These are phyloP conservation scores for Aelia acuminata DNA, from an alignment of 2,888 invertebrate species.

Conservation along the genomic window DNA sequence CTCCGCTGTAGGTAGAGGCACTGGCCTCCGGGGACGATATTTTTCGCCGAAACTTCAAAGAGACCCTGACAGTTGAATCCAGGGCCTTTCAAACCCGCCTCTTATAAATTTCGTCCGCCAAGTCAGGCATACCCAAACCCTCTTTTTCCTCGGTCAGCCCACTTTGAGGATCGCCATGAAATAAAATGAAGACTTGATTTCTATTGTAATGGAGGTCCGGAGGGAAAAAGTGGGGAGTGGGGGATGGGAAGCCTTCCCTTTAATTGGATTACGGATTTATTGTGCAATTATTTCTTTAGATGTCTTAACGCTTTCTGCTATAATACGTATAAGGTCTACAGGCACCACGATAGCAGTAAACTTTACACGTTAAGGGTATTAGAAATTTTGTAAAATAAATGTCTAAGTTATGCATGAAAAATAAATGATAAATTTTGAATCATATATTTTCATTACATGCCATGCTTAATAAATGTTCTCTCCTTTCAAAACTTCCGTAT, in stretches of 20 bases:
- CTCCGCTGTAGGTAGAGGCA: conserved; percentile 39
- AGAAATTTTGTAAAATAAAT: no score
- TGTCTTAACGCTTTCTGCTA: background rate
- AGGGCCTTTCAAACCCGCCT: background rate
- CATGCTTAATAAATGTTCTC: no score
- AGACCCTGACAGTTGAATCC: conserved; percentile 5
- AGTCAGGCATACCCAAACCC: background rate
- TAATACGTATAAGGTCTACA: background rate
- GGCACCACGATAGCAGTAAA: background rate
- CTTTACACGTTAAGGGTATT: background rate
- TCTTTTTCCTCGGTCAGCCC: background rate
- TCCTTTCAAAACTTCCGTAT: no score
- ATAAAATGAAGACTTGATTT: conserved; percentile 20
- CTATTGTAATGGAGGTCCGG: background rate
- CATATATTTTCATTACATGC: no score
- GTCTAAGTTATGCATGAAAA: no score
- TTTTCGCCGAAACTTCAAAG: conserved; percentile 51
- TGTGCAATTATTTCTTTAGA: conserved; percentile 13
- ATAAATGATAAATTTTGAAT: no score
- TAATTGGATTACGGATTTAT: conserved; percentile 46
- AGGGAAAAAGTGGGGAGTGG: background rate
- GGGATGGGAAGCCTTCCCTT: background rate
- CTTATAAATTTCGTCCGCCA: conserved; percentile 35
- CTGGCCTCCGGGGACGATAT: background rate
- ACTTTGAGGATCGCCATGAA: background rate